phyloP scores from a whole-genome alignment of 2,888 invertebrate species.

The Apomyelois bistriatella region DNA sequence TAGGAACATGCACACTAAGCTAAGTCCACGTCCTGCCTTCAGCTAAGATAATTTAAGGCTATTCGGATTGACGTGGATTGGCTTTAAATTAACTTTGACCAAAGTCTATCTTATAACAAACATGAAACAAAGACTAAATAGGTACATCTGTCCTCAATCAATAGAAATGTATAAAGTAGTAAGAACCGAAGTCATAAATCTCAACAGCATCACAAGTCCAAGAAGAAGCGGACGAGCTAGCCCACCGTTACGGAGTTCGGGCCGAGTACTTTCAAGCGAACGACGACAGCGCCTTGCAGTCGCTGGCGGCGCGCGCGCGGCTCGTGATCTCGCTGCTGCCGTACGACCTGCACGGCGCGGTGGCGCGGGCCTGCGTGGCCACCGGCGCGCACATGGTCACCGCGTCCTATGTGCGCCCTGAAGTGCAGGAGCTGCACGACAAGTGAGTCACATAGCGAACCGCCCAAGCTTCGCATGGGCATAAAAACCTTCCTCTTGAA shows the following conservation, averaged over 20 bases:
- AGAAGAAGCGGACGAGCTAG: conserved; percentile 92
- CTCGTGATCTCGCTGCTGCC: conserved; percentile 94
- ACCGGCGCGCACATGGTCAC: conserved; percentile 96
- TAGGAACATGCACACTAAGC: too few relatives aligned
- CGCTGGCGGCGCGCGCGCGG: conserved; percentile 86
- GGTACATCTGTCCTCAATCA: too few relatives aligned
- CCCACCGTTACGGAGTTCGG: conserved; percentile 87
- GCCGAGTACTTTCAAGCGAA: conserved; percentile 91
- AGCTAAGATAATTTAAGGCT: too few relatives aligned
- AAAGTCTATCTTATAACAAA: too few relatives aligned
- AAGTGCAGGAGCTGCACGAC: conserved; percentile 88
- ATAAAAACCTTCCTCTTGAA: too few relatives aligned
- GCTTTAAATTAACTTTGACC: too few relatives aligned
- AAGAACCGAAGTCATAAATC: not conserved
- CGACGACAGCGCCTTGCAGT: conserved; percentile 84
- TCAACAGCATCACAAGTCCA: conserved; percentile 86
- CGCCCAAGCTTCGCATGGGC: too few relatives aligned
- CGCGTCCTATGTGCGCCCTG: conserved; percentile 94
- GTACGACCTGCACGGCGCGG: conserved; percentile 91
- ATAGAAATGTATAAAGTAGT: too few relatives aligned
- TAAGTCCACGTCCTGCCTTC: too few relatives aligned
- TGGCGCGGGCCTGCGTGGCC: conserved; percentile 93
- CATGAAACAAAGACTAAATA: too few relatives aligned
- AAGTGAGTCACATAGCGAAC: conserved; percentile 76
- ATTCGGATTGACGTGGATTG: too few relatives aligned